These are phyloP conservation scores for Nerophis ophidion DNA, from an alignment of 2,113 vertebrate species.

Conservation along the genomic window DNA sequence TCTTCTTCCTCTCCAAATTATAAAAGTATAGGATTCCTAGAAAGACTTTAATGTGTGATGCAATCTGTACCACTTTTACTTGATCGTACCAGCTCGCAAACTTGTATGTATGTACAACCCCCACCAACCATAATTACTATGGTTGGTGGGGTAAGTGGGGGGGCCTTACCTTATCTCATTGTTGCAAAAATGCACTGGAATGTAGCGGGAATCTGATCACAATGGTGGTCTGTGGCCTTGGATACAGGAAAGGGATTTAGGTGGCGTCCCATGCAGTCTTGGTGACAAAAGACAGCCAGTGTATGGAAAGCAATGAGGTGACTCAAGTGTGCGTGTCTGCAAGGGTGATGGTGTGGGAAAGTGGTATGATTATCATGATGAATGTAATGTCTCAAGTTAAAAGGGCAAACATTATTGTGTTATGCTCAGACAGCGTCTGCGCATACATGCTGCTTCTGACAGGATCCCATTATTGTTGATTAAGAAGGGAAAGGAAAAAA, in stretches of 20 bases:
- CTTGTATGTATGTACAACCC: no score
- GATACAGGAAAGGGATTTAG: constrained; percentile 62
- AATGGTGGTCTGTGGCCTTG: constrained; percentile 53
- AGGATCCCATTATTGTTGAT: no score
- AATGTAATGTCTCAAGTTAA: no score
- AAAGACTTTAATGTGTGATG: constrained; percentile 9
- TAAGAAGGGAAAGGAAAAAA: no score
- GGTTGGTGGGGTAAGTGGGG: constrained; percentile 11
- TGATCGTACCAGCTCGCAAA: constrained; percentile 6
- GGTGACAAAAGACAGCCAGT: constrained; percentile 50
- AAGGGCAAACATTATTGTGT: no score
- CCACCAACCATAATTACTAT: constrained; percentile 16
- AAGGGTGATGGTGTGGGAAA: constrained; percentile 30
- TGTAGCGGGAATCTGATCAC: constrained; percentile 60
- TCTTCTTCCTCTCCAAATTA: constrained; percentile 18
- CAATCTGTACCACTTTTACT: constrained; percentile 15
- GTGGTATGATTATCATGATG: no score
- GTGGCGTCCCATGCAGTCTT: constrained; percentile 46
- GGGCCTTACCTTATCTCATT: constrained; percentile 51
- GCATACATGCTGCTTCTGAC: no score
- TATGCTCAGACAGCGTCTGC: no score
- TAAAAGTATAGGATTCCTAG: constrained; percentile 20
- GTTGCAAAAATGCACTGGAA: constrained; percentile 47
- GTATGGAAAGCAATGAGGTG: constrained; percentile 38
- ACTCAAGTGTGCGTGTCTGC: constrained; percentile 3